Base-by-base conservation (phyloP, 2,888 invertebrate species). In the Lymantria dispar region DNA sequence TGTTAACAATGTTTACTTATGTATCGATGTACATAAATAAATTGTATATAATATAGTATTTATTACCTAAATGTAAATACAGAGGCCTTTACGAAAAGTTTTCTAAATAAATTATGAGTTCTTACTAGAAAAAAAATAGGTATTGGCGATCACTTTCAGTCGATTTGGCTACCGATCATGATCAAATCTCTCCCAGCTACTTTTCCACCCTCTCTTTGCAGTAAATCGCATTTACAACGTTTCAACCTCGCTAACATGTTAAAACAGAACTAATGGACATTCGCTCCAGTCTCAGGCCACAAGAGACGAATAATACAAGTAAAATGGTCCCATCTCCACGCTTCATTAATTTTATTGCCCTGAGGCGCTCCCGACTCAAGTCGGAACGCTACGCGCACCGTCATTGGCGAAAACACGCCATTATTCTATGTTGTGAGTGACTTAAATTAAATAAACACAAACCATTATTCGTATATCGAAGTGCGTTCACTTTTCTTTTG, bases 231-330 rank as follows among this genome's bases (percentile, higher is more conserved):
- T 91, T 91, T 90, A 86, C 87, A 89, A 88, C 87, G 86, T 90
- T 90, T 91, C 91, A 90, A 89, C 89, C 83, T 89, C 87, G 87
- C 90, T 91, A 91, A 91, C 90, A 91, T 90, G 91, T 91, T 91
- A 90, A 91, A 91, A 91, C 89, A 90, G 91, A 91, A 91, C 91
- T 90, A 91, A 91, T 91, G 90, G 90, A 90, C 90, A 91, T 91
- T 91, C 90, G 90, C 85, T 91, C 77, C 89, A 88, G 89, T 88
- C 88, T 85, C 83, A 86, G 89, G 85, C 86, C 88, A 86, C 89
- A 88, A 80, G 89, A 90, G 90, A 89, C 85, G 90, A 90, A 90
- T 91, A 91, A 90, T 90, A 90, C 88, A 87, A 90, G 90, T 90
- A 91, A 91, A 91, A 91, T 90, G 90, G 89, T 90, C 90, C 90